A percentile compares a stretch with the other conserved stretches of the same genome.
Evolutionary conservation across 2,113 vertebrate species (phyloP).

Genomic region (Muscicapa adusta): DNA sequence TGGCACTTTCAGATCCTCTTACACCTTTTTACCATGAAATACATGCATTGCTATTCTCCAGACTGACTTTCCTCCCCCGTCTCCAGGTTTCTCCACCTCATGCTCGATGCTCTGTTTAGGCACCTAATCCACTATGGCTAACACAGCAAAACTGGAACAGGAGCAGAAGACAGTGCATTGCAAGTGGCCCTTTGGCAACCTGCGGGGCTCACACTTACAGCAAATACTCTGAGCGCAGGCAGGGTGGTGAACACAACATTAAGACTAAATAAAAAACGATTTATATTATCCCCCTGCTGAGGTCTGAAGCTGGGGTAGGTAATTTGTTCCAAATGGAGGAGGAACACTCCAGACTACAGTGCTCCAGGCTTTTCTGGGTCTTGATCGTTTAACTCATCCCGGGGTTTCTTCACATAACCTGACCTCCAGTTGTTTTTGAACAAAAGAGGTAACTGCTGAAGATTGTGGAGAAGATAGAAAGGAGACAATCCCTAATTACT

Average conservation of each 20-base stretch:
- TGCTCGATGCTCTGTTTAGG: neutral
- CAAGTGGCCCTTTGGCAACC: slow-evolving; percentile 35
- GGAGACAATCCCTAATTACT: neutral
- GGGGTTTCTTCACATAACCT: slow-evolving; percentile 1
- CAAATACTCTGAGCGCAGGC: neutral
- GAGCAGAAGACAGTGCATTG: neutral
- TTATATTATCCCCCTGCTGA: slow-evolving; percentile 26
- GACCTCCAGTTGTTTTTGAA: slow-evolving; percentile 41
- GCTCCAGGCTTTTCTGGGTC: slow-evolving; percentile 7
- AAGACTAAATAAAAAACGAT: slow-evolving; percentile 48
- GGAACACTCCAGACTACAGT: neutral
- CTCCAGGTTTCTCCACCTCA: neutral
- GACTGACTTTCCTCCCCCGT: neutral
- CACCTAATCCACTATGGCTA: neutral
- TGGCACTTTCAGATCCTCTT: neutral
- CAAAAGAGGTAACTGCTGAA: neutral
- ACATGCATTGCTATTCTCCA: neutral
- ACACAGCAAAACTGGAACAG: neutral
- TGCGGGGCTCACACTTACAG: neutral
- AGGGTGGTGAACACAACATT: slow-evolving; percentile 1
- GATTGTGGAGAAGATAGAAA: neutral
- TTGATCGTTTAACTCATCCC: slow-evolving; percentile 23
- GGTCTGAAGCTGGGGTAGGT: slow-evolving; percentile 17
- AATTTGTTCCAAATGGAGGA: slow-evolving; percentile 48
- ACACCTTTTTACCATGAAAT: neutral